Conservation (phyloP, 2,888 invertebrate species). For the Phytoseiulus persimilis region DNA sequence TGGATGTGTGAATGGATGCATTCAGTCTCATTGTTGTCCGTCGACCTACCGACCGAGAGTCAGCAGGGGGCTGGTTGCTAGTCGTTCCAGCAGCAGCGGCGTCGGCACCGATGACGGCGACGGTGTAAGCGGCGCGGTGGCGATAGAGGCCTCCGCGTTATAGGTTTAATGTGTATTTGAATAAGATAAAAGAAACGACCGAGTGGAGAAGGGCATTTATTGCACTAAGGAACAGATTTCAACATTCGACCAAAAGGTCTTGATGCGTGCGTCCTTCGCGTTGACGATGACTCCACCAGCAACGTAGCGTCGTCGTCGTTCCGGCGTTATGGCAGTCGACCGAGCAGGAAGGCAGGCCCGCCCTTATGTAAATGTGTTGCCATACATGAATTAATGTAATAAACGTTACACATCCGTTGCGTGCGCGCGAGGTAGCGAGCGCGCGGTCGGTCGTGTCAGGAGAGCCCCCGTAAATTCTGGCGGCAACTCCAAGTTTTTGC, state of each 20-base stretch:
- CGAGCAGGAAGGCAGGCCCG: not conserved
- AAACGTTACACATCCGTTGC: conserved; percentile 5
- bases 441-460: not conserved
- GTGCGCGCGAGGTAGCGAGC: not conserved
- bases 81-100: not conserved
- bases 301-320: not conserved
- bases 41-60: not conserved
- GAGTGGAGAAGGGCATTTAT: not conserved
- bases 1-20: conserved; percentile 5
- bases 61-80: not conserved
- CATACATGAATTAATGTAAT: not conserved
- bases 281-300: not conserved
- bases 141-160: not conserved
- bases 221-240: not conserved
- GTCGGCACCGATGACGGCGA: not conserved
- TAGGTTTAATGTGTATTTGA: not conserved
- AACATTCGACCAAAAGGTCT: not conserved
- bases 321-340: not conserved
- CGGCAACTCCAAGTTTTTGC: not conserved
- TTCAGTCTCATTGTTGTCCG: not conserved
- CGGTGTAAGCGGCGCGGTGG: not conserved
- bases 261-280: not conserved
- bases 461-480: not conserved
- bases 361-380: conserved; percentile 5
- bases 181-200: not conserved